Conservation (phyloP, 92 coral and sea anemone species). For the Bergia puertoricense region DNA sequence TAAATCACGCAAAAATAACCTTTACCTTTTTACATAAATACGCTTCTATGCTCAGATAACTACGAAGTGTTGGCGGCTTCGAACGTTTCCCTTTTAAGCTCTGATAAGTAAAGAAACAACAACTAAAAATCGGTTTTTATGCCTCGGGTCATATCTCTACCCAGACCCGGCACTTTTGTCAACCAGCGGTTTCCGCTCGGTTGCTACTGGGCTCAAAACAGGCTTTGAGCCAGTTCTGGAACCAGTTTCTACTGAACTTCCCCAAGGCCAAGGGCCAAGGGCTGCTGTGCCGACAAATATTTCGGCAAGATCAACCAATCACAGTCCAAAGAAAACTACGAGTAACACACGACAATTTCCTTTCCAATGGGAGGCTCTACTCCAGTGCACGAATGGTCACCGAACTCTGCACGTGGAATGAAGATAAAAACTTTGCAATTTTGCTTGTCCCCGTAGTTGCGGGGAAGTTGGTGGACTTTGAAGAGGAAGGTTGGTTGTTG, state of each 20-base stretch:
- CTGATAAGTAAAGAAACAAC: too few species aligned
- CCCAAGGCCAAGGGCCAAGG: not conserved
- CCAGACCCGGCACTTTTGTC: constrained; percentile 22
- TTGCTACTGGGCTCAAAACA: not conserved
- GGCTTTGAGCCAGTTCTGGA: constrained; percentile 27
- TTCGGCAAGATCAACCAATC: constrained; percentile 24
- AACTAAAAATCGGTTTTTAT: too few species aligned
- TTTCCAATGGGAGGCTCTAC: constrained; percentile 22
- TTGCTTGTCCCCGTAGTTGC: constrained; percentile 11
- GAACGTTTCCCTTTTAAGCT: too few species aligned
- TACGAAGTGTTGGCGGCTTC: too few species aligned
- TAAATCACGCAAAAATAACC: too few species aligned
- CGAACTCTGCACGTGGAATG: constrained; percentile 30
- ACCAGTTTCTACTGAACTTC: not conserved
- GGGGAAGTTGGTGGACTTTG: not conserved
- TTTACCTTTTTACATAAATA: too few species aligned
- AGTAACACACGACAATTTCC: constrained; percentile 20
- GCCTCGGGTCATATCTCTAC: not conserved
- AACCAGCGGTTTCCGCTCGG: constrained; percentile 9
- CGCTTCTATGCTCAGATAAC: too few species aligned
- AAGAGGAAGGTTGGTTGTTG: too few species aligned
- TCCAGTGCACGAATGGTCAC: constrained; percentile 23
- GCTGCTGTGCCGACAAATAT: constrained; percentile 7
- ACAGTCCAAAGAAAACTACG: constrained; percentile 35
- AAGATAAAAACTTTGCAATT: constrained; percentile 2